These are phyloP conservation scores for Zaprionus obscuricornis DNA, from an alignment of 2,888 invertebrate species.

Conservation along the genomic window DNA sequence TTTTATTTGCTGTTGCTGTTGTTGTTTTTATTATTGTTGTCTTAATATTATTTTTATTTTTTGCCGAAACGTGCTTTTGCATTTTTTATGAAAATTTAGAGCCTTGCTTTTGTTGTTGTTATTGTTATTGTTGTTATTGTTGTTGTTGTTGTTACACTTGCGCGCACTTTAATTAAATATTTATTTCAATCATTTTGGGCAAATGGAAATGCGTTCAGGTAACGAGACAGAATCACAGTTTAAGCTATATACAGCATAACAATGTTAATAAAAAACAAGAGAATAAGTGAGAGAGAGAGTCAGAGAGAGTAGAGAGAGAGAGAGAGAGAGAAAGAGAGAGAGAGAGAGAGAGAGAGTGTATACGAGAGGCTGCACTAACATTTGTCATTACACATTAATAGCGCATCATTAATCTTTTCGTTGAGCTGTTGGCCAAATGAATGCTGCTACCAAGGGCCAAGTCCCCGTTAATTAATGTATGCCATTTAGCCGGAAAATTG, in stretches of 20 bases:
- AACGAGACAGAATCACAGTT: constrained; percentile 29
- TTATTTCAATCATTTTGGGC: constrained; percentile 67
- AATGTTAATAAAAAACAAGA: too few relatives aligned
- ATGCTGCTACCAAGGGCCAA: constrained; percentile 60
- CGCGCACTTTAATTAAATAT: constrained; percentile 77
- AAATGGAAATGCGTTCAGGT: constrained; percentile 54
- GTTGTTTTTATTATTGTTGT: constrained; percentile 17
- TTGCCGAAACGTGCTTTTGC: constrained; percentile 66
- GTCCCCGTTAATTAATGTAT: constrained; percentile 78
- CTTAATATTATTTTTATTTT: too few relatives aligned
- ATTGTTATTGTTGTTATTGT: constrained; percentile 24
- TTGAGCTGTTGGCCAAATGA: constrained; percentile 59
- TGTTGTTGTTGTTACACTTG: constrained; percentile 47
- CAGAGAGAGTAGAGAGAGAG: not conserved
- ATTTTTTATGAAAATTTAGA: constrained; percentile 78
- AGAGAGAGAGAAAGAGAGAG: not conserved
- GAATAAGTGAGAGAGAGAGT: not conserved
- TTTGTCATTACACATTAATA: constrained; percentile 82
- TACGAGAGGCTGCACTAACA: constrained; percentile 64
- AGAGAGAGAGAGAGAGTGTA: too few relatives aligned
- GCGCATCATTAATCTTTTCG: constrained; percentile 81
- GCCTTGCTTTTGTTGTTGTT: too few relatives aligned
- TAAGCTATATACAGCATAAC: too few relatives aligned
- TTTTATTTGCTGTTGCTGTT: constrained; percentile 21
- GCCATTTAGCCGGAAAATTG: constrained; percentile 76